Percentiles rank a stretch among this genome's conserved stretches.
Conservation (phyloP, 2,797 vertebrate species). For the Florisuga fusca region DNA sequence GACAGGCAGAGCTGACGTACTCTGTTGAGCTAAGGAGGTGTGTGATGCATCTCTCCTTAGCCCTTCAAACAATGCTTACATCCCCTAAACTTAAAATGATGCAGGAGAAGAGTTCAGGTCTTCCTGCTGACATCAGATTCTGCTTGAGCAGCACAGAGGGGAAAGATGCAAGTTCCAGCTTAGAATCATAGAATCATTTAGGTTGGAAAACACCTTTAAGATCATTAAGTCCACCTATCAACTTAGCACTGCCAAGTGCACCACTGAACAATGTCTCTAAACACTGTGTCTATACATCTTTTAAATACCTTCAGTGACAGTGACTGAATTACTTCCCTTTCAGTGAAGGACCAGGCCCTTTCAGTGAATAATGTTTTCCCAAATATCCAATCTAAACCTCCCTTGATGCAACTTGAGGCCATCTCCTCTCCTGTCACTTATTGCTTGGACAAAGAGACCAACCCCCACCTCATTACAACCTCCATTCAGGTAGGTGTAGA, state of each 20-base stretch:
- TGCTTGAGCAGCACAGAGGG: neutral
- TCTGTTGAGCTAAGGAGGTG: neutral
- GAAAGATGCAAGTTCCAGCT: neutral
- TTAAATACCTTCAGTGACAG: neutral
- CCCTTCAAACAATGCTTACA: neutral
- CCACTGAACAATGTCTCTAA: neutral
- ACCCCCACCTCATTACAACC: neutral
- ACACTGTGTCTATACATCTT: fast-evolving
- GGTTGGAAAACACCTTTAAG: neutral
- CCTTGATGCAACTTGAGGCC: neutral
- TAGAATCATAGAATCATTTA: neutral
- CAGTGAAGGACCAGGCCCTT: neutral
- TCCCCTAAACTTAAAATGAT: neutral
- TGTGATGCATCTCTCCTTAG: neutral
- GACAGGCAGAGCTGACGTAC: neutral
- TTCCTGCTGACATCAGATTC: neutral
- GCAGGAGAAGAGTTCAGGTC: neutral
- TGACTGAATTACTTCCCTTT: neutral
- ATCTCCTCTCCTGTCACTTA: neutral
- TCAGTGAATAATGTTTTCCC: neutral
- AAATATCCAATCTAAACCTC: neutral
- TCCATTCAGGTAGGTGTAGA: neutral
- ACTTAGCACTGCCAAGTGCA: neutral
- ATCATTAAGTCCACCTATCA: neutral
- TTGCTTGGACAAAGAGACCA: neutral